Conservation (phyloP, 92 coral and sea anemone genomes). For the Parazoanthus atlanticus region DNA sequence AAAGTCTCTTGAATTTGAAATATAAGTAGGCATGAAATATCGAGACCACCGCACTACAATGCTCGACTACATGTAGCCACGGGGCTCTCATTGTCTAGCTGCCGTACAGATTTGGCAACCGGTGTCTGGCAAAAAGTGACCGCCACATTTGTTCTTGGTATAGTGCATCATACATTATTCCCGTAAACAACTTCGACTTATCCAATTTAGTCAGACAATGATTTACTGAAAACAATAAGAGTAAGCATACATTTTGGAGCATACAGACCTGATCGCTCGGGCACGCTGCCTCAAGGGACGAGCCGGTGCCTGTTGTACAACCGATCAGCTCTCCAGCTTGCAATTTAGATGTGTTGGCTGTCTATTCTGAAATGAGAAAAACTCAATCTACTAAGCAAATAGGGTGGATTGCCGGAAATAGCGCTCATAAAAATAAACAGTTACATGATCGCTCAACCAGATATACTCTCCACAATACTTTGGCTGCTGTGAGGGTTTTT, state of each 20-base stretch:
- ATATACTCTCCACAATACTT: neutral
- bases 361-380: constrained; percentile 26
- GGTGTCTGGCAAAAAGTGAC: constrained; percentile 11
- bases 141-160: neutral
- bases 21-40: neutral
- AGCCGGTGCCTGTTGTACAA: neutral
- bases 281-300: neutral
- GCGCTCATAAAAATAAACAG: constrained; percentile 55
- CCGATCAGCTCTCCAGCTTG: neutral
- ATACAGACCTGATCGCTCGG: constrained; percentile 3
- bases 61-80: neutral
- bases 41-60: neutral
- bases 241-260: constrained; percentile 12
- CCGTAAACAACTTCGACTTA: constrained; percentile 22
- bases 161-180: neutral
- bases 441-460: constrained; percentile 17
- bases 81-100: neutral
- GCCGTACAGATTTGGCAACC: neutral
- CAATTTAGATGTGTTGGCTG: neutral
- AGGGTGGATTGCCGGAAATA: constrained; percentile 58
- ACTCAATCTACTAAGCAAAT: constrained; percentile 21
- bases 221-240: constrained; percentile 1
- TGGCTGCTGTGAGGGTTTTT: neutral
- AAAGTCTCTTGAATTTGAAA: constrained; percentile 7
- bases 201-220: constrained; percentile 24